Evolutionary conservation across 23 tunicate genomes (phyloP).

Genomic region (Trididemnum nubilum): DNA sequence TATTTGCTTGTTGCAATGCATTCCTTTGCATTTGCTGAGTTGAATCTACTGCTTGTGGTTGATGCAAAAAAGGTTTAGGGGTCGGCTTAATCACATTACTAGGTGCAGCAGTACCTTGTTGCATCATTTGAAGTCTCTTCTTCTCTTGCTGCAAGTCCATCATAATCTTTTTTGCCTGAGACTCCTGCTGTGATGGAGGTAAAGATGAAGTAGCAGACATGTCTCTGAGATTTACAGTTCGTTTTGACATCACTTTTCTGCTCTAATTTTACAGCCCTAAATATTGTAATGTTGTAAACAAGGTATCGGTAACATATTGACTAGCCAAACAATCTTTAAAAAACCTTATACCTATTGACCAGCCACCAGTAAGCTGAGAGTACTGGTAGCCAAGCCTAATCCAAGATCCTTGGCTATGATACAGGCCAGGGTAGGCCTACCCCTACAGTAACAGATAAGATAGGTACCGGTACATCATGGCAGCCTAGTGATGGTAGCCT

Average conservation of each 20-base stretch:
- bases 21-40: constrained; percentile 49
- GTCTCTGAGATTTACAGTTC: constrained; percentile 79
- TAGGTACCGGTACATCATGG: too few species aligned
- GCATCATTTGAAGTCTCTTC: constrained; percentile 64
- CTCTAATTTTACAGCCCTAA: too few species aligned
- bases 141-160: constrained; percentile 79
- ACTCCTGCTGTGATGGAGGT: constrained; percentile 28
- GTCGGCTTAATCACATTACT: constrained; percentile 17
- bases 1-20: constrained; percentile 54
- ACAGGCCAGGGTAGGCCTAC: too few species aligned
- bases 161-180: constrained; percentile 65
- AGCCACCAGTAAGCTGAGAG: too few species aligned
- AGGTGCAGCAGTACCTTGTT: constrained; percentile 24
- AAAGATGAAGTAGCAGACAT: constrained; percentile 73
- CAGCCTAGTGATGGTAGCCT: too few species aligned
- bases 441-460: too few species aligned
- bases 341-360: too few species aligned
- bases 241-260: constrained; percentile 38
- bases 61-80: constrained; percentile 17
- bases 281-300: too few species aligned
- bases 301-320: too few species aligned
- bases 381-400: too few species aligned
- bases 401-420: too few species aligned
- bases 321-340: too few species aligned
- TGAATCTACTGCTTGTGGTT: neutral